Evolutionary conservation across 2,113 vertebrate genomes (phyloP).

Genomic region (Panthera uncia): DNA sequence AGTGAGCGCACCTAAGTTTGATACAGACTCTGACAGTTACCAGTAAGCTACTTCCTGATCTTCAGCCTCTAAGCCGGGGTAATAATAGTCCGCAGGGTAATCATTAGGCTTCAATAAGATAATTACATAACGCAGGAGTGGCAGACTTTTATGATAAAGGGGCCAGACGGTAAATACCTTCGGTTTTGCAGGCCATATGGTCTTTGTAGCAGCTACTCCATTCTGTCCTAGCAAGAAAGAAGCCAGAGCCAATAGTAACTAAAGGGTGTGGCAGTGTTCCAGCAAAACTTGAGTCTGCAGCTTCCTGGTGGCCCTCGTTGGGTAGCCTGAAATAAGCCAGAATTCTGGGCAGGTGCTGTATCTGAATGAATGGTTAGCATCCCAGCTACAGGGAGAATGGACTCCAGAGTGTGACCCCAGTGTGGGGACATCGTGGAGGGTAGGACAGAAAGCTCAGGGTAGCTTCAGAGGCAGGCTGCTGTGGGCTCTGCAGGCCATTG

Average conservation of each 20-base stretch:
- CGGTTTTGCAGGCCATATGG: background rate
- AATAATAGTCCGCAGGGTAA: background rate
- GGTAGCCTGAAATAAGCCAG: rapidly evolving
- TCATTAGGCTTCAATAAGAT: background rate
- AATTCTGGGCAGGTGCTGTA: background rate
- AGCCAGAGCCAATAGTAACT: no score
- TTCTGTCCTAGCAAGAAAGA: background rate
- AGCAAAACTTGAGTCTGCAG: background rate
- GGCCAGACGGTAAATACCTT: background rate
- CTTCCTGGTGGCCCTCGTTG: background rate
- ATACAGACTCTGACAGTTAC: background rate
- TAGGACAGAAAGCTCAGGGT: background rate
- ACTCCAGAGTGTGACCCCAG: background rate
- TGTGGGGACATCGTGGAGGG: background rate
- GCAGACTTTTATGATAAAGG: background rate
- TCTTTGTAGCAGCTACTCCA: background rate
- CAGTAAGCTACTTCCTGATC: background rate
- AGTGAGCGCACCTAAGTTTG: background rate
- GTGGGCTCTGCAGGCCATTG: background rate
- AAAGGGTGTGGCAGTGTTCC: background rate
- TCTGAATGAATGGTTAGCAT: background rate
- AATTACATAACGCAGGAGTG: no score
- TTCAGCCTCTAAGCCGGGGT: background rate
- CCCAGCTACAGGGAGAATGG: rapidly evolving
- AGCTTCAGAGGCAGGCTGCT: background rate